Evolutionary conservation across 2,113 vertebrate species (phyloP), one percentile per base, ranked within the genome.

Genomic region (Paramormyrops kingsleyae): DNA sequence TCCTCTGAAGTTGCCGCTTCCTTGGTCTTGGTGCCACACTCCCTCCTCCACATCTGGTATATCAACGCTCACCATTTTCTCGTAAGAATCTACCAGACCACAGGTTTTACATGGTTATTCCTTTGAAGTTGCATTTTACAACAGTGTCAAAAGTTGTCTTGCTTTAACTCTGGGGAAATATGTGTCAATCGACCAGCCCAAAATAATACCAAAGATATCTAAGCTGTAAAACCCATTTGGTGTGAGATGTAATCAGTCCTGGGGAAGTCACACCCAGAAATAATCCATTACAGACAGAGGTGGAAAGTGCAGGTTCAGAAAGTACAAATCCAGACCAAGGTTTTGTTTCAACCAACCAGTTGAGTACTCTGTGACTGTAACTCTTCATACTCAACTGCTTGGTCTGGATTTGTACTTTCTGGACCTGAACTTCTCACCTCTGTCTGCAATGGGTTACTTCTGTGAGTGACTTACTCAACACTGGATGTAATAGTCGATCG

Each of bases 1-100:
- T 46, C 49, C 50, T 39, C 44, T 77, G 47, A 49, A 5, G 15
- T n/a, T 1, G 19, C n/a, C 4, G 17, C 83, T 21, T 2, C 27
- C 74, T 35, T 39, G 13, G 74, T 80, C 74, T 19, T 80, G 31
- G 12, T 17, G 74, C 35, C 35, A 80, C 35, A 0, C 74, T 19
- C 74, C 74, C 13, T 56, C 47, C 8, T 5, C 46, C 44, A 31
- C 56, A 4, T 59, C 52, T 3, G 42, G 52, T 10, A n/a, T 0
- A 24, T 39, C 13, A 27, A 77, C 31, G 50, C 88, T 89, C 2
- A 35, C 89, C 89, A 90, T 90, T 35, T 83, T 90, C 89, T 88
- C 89, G 7, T 90, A 90, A 1, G 70, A 90, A 44, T 90, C 89
- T 90, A 8, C 31, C 52, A 35, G 83, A 46, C 9, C 15, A 47